Base-by-base conservation (phyloP, 1,140 invertebrate genomes). In the Apis dorsata region DNA sequence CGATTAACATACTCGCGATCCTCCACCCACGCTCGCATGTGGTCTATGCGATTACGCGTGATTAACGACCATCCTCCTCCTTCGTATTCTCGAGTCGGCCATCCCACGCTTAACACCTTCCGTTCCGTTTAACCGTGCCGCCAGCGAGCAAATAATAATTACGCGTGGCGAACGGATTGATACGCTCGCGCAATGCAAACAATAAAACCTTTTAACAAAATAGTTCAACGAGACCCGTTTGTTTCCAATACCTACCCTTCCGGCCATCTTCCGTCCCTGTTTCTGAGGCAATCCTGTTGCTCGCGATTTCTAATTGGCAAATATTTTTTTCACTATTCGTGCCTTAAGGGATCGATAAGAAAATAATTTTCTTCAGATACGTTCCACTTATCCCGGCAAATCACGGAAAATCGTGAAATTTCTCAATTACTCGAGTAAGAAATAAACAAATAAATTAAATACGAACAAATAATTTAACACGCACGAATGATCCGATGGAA, bases 71-170 rank as follows among this genome's bases (percentile, higher is more conserved):
- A 72, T 44, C 74, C 62, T 60, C 69, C 55, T 15, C 7, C 12
- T 55, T 53, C 55, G 69, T 62, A 62, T 8, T 65, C 28, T 44
- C 69, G 68, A 76, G 59, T 49, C 49, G 21, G 13, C 21, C 76
- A 69, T 84, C 85, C 81, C 85, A 86, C 81, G 73, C 57, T 77
- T 73, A 75, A 84, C 81, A 90, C 89, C 86, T 90, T 91, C 89
- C 90, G 90, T 87, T 89, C 88, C 84, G 88, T 90, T 91, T 90
- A 88, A 80, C 75, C 17, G 8, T 19, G 53, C 59, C 28, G 78
- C 51, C 73, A 77, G 77, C 87, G 82, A 84, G 84, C 85, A 83
- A 86, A 87, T 85, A 88, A 90, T 92, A 91, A 92, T 92, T 91
- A 88, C 81, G 84, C 62, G 28, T 60, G 51, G 55, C 79, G 62